These are phyloP conservation scores for Phenganax subtilis DNA, from an alignment of 92 coral and sea anemone species.

Conservation along the genomic window DNA sequence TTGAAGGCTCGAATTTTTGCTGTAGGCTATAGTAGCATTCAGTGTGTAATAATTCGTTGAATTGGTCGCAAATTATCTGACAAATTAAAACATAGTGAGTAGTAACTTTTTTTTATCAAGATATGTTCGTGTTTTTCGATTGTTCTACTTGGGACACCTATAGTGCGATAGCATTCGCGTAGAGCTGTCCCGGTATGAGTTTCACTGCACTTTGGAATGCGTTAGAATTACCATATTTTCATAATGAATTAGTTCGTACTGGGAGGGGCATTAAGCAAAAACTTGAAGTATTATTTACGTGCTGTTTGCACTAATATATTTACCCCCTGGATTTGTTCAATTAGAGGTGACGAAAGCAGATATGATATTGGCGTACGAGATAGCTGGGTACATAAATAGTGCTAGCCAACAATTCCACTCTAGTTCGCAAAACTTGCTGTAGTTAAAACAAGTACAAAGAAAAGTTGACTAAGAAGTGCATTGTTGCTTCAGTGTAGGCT, in stretches of 20 bases:
- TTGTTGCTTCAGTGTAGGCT: not conserved
- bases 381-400: not conserved
- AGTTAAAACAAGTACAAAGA: no score
- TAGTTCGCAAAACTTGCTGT: no score
- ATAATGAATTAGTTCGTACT: slow-evolving; percentile 39
- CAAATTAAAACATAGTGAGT: not conserved
- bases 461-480: no score
- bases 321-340: slow-evolving; percentile 39
- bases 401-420: no score
- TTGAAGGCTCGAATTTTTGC: not conserved
- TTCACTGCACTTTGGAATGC: slow-evolving; percentile 3
- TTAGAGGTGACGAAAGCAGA: slow-evolving; percentile 4
- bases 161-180: not conserved
- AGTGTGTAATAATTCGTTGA: not conserved
- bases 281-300: slow-evolving; percentile 26
- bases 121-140: not conserved
- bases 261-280: slow-evolving; percentile 40
- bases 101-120: not conserved
- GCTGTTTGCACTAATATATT: slow-evolving; percentile 30
- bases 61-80: slow-evolving; percentile 10
- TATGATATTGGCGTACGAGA: not conserved
- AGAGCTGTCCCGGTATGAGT: not conserved
- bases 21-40: not conserved
- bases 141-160: slow-evolving; percentile 1
- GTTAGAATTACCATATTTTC: slow-evolving; percentile 34